Evolutionary conservation across 2,888 invertebrate species (phyloP).

Genomic region (Euclidia mi): DNA sequence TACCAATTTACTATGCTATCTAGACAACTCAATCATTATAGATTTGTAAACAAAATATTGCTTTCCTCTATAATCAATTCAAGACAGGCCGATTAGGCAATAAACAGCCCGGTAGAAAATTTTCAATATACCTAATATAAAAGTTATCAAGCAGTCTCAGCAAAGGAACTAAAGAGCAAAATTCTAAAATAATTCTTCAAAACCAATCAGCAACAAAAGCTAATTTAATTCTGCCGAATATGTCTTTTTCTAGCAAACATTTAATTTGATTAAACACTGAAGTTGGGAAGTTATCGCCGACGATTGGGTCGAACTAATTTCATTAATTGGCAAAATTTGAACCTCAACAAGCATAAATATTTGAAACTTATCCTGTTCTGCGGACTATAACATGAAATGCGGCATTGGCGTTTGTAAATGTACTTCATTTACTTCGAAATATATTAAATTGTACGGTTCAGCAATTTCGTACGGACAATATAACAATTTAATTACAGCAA

Average conservation of each 20-base stretch:
- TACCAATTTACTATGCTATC: no score
- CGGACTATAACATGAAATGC: slow-evolving; percentile 30
- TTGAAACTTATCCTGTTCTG: slow-evolving; percentile 50
- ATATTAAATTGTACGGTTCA: neutral
- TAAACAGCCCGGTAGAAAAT: no score
- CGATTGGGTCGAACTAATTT: slow-evolving; percentile 55
- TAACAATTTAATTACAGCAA: no score
- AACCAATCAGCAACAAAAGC: slow-evolving; percentile 48
- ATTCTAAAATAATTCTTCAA: slow-evolving; percentile 30
- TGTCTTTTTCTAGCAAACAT: slow-evolving; percentile 52
- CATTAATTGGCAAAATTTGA: slow-evolving; percentile 56
- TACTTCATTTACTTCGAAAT: slow-evolving; percentile 33
- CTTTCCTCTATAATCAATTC: neutral
- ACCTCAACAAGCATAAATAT: slow-evolving; percentile 57
- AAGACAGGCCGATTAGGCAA: no score
- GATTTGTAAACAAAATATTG: no score
- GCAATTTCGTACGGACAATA: neutral
- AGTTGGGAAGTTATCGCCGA: slow-evolving; percentile 41
- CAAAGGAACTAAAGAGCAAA: neutral
- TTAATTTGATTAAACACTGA: slow-evolving; percentile 54
- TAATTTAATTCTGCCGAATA: slow-evolving; percentile 37
- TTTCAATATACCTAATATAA: neutral
- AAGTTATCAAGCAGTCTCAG: neutral
- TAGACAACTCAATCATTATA: no score
- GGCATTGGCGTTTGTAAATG: slow-evolving; percentile 33